Evolutionary conservation across 2,888 invertebrate species (phyloP).

Genomic region (Pyrgus malvae): DNA sequence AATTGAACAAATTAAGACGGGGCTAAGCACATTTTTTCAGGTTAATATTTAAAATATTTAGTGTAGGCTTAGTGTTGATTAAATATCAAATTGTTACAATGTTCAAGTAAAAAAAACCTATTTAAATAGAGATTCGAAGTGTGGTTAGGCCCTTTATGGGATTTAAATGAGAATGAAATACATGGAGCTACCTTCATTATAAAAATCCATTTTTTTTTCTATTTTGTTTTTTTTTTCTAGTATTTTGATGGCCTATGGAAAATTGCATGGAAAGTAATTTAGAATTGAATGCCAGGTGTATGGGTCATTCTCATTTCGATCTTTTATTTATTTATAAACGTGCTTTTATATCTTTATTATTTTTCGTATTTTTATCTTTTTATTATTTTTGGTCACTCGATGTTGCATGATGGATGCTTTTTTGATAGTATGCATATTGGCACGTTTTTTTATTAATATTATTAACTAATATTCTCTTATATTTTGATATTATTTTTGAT

Average conservation of each 20-base stretch:
- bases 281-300: conserved; percentile 43
- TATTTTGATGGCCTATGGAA: conserved; percentile 14
- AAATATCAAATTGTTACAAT: no score
- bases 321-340: conserved; percentile 48
- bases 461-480: conserved; percentile 33
- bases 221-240: conserved; percentile 1
- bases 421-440: conserved; percentile 64
- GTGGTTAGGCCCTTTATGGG: conserved; percentile 57
- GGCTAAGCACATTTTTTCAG: conserved; percentile 42
- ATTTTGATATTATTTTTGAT: conserved; percentile 15
- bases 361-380: conserved; percentile 41
- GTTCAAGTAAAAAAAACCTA: no score
- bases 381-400: conserved; percentile 51
- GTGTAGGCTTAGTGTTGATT: neutral
- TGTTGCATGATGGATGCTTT: conserved; percentile 78
- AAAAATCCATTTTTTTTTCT: neutral
- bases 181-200: conserved; percentile 11
- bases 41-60: neutral
- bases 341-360: conserved; percentile 47
- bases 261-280: conserved; percentile 36
- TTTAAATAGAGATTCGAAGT: conserved; percentile 35
- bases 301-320: conserved; percentile 78
- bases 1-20: conserved; percentile 25
- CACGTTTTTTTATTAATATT: conserved; percentile 54
- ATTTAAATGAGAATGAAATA: conserved; percentile 76